Percentiles rank a stretch among this genome's conserved stretches.
These are phyloP conservation scores for Amphibalanus amphitrite DNA, from an alignment of 1,140 invertebrate genomes.

Conservation along the genomic window DNA sequence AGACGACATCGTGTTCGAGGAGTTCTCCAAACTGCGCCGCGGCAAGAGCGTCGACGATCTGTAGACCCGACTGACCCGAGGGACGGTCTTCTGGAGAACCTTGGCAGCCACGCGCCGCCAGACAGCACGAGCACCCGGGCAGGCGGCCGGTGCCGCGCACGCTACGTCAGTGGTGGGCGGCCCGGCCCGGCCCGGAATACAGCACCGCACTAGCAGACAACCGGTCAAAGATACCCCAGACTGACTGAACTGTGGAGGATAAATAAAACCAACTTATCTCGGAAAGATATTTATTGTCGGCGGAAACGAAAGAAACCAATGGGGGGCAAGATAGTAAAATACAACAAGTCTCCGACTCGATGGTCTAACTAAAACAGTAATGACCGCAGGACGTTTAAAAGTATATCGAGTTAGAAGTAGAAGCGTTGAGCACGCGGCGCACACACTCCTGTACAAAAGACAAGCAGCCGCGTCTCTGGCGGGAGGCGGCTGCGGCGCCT, in stretches of 20 bases:
- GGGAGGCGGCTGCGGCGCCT: neutral
- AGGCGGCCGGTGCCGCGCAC: no score
- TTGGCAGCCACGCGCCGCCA: no score
- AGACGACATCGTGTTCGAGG: slow-evolving; percentile 77
- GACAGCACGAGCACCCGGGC: no score
- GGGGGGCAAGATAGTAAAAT: neutral
- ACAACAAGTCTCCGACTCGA: neutral
- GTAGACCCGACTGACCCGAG: neutral
- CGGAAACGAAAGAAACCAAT: neutral
- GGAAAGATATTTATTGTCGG: neutral
- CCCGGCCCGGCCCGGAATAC: no score
- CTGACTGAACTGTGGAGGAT: neutral
- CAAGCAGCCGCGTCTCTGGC: neutral
- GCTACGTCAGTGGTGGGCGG: no score
- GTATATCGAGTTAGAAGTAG: neutral
- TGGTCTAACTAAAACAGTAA: neutral
- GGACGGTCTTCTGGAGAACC: no score
- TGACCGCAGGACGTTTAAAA: neutral
- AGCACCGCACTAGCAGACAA: no score
- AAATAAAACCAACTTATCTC: neutral
- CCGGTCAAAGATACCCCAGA: neutral
- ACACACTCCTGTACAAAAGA: neutral
- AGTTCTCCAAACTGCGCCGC: slow-evolving; percentile 61
- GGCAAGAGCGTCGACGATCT: slow-evolving; percentile 14
- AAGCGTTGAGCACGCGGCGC: neutral